A percentile compares a stretch with the other conserved stretches of the same genome.
Conservation (phyloP, 2,113 vertebrate species). For the Mobula hypostoma region DNA sequence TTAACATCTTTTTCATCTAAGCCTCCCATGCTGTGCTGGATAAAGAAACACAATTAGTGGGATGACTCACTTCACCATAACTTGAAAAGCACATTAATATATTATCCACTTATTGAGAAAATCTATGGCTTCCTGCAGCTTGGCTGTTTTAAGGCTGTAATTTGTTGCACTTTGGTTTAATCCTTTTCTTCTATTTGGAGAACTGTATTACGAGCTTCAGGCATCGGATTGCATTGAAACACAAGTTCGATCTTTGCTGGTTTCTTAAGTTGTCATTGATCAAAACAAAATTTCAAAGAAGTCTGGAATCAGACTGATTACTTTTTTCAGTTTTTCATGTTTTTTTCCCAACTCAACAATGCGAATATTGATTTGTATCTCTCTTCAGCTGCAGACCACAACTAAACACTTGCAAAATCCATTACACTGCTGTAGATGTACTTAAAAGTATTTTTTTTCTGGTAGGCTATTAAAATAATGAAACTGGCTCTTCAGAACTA, state of each 20-base stretch:
- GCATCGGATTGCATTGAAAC: background rate
- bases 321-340: background rate
- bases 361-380: background rate
- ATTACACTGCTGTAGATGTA: background rate
- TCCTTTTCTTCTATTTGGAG: background rate
- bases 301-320: background rate
- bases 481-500: conserved; percentile 75
- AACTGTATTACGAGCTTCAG: background rate
- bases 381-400: background rate
- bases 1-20: background rate
- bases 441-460: conserved; percentile 34
- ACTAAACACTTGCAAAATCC: background rate
- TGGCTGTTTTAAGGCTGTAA: background rate
- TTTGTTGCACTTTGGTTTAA: background rate
- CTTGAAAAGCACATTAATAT: background rate
- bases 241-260: background rate
- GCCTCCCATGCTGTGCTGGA: background rate
- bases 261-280: background rate
- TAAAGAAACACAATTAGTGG: background rate
- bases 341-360: background rate
- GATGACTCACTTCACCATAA: too few relatives aligned
- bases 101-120: background rate
- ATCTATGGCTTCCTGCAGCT: background rate
- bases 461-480: conserved; percentile 81
- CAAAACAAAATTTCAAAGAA: background rate